These are phyloP conservation scores for Hoplostethus mediterraneus DNA, from an alignment of 2,797 vertebrate genomes.

Conservation along the genomic window DNA sequence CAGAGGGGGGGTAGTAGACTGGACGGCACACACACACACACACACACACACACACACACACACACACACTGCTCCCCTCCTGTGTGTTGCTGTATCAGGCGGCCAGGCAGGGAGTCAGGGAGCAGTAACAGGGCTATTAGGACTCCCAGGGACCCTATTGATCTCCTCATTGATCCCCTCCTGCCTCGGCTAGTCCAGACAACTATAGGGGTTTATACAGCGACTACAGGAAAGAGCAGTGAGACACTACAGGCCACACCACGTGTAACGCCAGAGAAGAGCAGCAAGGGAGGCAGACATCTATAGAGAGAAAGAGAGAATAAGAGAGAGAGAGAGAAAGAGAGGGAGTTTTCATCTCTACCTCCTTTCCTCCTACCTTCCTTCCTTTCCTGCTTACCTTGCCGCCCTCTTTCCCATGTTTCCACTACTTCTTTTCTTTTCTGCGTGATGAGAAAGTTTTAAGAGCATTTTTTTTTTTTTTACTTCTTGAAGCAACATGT, in stretches of 20 bases:
- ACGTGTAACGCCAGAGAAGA: slow-evolving; percentile 38
- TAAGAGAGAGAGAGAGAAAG: slow-evolving; percentile 3
- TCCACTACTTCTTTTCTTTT: background rate
- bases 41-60: slow-evolving; percentile 12
- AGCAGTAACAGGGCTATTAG: slow-evolving; percentile 83
- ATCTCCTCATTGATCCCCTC: slow-evolving; percentile 81
- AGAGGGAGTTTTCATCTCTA: slow-evolving; percentile 4
- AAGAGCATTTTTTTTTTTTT: background rate
- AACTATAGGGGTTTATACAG: slow-evolving; percentile 67
- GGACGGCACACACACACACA: slow-evolving; percentile 41
- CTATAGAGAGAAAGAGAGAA: background rate
- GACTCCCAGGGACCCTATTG: slow-evolving; percentile 81
- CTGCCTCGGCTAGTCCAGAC: slow-evolving; percentile 71
- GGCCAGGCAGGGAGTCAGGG: slow-evolving; percentile 76
- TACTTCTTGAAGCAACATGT: slow-evolving; percentile 3
- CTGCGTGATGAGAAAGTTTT: background rate
- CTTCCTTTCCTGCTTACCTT: too few relatives aligned
- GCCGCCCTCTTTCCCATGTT: too few relatives aligned
- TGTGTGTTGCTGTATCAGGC: slow-evolving; percentile 68
- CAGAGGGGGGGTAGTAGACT: slow-evolving; percentile 54
- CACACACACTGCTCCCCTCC: background rate
- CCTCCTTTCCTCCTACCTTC: background rate
- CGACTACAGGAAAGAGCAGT: slow-evolving; percentile 60
- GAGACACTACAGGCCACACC: slow-evolving; percentile 58
- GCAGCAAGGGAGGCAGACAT: slow-evolving; percentile 12